Evolutionary conservation across 2,113 vertebrate species (phyloP).

Genomic region (Lampris incognitus): DNA sequence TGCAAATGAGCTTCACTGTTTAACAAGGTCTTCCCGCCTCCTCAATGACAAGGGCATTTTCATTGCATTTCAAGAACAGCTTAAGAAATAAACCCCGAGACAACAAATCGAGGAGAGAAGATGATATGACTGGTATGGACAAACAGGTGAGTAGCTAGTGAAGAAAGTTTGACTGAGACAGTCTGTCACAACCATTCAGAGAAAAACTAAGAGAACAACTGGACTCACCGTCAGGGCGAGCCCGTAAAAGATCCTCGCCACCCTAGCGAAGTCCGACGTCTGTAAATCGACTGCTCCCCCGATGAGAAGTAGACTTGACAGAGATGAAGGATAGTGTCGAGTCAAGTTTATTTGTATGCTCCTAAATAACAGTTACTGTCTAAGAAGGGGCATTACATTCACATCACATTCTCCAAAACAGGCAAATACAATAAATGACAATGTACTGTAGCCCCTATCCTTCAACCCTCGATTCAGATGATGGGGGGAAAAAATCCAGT

Average conservation of each 20-base stretch:
- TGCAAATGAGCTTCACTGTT: too few relatives aligned
- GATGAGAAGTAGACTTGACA: slow-evolving; percentile 79
- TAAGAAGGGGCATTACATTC: too few relatives aligned
- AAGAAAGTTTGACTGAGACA: neutral
- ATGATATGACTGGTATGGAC: neutral
- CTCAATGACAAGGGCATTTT: too few relatives aligned
- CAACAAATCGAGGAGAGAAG: neutral
- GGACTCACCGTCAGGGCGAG: slow-evolving; percentile 79
- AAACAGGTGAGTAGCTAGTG: neutral
- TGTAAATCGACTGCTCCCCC: slow-evolving; percentile 78
- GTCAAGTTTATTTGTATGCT: neutral
- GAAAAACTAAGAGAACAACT: slow-evolving; percentile 4
- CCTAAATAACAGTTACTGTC: too few relatives aligned
- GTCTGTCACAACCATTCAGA: neutral
- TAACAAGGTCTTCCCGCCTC: too few relatives aligned
- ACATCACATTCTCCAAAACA: too few relatives aligned
- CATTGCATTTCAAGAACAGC: too few relatives aligned
- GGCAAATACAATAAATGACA: too few relatives aligned
- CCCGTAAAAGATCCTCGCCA: slow-evolving; percentile 79
- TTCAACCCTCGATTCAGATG: too few relatives aligned
- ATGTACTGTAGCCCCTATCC: too few relatives aligned
- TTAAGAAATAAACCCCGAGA: neutral
- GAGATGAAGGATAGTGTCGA: neutral
- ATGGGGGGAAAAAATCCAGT: too few relatives aligned
- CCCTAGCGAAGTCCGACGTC: slow-evolving; percentile 81